Conservation (phyloP, 2,797 vertebrate genomes). For the Brachyalestes nurse region DNA sequence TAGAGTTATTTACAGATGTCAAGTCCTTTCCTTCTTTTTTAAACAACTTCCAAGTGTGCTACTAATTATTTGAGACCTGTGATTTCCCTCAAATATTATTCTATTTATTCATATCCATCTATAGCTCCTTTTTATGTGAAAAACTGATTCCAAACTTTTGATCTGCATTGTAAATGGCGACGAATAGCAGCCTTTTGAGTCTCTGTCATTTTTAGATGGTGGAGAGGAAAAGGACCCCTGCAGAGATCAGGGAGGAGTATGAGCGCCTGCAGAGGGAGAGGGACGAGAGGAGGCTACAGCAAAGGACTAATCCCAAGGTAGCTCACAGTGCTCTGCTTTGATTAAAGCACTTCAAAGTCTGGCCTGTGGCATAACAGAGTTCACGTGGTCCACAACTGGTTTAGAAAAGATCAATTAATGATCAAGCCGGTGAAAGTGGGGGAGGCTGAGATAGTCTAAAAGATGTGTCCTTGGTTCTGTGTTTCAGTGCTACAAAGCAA, state of each 20-base stretch:
- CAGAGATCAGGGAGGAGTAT: conserved; percentile 96
- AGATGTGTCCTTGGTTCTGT: not conserved
- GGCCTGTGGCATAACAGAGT: not conserved
- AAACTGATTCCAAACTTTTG: not conserved
- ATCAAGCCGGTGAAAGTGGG: not conserved
- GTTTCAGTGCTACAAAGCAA: not conserved
- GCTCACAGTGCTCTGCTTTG: not conserved
- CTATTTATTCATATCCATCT: no score
- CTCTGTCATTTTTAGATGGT: conserved; percentile 81
- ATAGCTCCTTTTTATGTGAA: not conserved
- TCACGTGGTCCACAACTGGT: not conserved
- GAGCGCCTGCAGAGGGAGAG: conserved; percentile 93
- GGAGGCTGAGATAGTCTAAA: not conserved
- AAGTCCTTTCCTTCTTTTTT: not conserved
- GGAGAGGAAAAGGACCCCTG: conserved; percentile 92
- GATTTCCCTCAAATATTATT: no score
- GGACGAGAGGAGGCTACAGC: conserved; percentile 93
- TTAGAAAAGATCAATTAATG: not conserved
- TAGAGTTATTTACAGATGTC: not conserved
- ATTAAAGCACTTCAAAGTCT: conserved; percentile 2
- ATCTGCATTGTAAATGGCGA: not conserved
- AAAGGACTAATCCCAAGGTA: conserved; percentile 98
- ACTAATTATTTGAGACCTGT: not conserved
- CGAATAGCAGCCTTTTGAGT: not conserved
- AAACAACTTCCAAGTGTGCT: no score